Base-by-base conservation (phyloP, 2,113 vertebrate species). In the Pelusios castaneus region DNA sequence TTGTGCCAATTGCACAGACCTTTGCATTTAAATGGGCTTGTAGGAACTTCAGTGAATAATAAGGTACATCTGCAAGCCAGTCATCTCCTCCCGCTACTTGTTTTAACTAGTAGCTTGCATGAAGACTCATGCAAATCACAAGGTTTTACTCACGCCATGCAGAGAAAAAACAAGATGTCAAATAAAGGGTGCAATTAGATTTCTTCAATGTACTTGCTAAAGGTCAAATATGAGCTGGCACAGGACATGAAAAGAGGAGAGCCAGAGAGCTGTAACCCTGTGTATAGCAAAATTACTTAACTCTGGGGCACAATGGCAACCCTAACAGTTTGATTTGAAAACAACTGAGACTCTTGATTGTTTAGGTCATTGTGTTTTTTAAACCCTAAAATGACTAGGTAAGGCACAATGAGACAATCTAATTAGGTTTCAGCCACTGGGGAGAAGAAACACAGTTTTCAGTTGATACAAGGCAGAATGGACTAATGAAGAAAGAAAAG, bases 111-210 rank as follows among this genome's bases (percentile, higher is more conserved):
- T 92, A 87, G 38, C 70, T 85, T 85, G 82, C 80, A 95, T 38
- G 34, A 91, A 16, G 5, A 38, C n/a, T 94, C 84, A 87, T 85
- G 89, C 60, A 84, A 94, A 60, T 45, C 17, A 95, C 92, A 60
- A 78, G 93, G 86, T 92, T 88, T 67, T 85, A 92, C n/a, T 91
- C 89, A 94, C 91, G 85, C 77, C 86, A 89, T 85, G 82, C 31
- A 90, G 52, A 89, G 86, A 70, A 95, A 67, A 73, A 43, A 97
- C 91, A 47, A 47, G 47, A 47, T 47, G 47, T 10, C 47, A 8
- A 47, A 10, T 47, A 97, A 97, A 96, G 41, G 63, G 63, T 95
- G 85, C 93, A 97, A 97, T 96, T 95, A 96, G 70, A 55, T 73
- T 94, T 47, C 47, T 47, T 47, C 47, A 47, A 47, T 47, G 10